Percentiles rank a stretch among this genome's conserved stretches.
Evolutionary conservation across 2,113 vertebrate species (phyloP).

Genomic region (Cheirogaleus medius): DNA sequence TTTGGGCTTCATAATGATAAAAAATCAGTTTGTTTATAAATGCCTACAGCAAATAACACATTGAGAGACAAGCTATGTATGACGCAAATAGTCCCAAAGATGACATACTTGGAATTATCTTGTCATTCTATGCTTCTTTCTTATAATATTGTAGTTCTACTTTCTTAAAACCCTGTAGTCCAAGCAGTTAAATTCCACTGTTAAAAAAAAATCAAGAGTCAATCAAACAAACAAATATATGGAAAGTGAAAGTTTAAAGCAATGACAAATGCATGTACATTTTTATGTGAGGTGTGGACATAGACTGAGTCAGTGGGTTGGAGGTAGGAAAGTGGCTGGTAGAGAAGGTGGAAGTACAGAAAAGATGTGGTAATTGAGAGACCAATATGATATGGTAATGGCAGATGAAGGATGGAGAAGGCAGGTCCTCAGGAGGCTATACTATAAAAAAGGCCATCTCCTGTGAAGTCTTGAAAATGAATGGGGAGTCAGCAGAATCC

Average conservation of each 20-base stretch:
- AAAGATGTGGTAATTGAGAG: background rate
- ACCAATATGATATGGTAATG: background rate
- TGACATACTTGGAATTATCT: background rate
- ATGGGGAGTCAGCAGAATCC: slow-evolving; percentile 24
- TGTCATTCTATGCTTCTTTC: background rate
- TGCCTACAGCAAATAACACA: background rate
- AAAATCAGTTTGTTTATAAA: background rate
- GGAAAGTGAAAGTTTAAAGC: background rate
- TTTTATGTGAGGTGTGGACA: background rate
- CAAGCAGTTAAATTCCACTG: background rate
- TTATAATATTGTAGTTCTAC: background rate
- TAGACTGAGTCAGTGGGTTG: background rate
- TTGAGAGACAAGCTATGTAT: background rate
- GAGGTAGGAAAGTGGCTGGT: background rate
- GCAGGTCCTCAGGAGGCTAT: background rate
- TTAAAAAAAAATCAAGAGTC: background rate
- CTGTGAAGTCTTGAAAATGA: slow-evolving; percentile 50
- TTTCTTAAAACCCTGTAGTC: background rate
- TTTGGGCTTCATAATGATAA: background rate
- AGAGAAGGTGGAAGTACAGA: background rate
- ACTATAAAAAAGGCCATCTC: background rate
- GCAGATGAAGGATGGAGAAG: background rate
- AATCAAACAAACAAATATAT: background rate
- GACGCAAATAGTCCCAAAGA: background rate
- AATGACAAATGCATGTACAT: background rate